Percentiles rank a stretch among this genome's conserved stretches.
phyloP scores from a whole-genome alignment of 2,888 invertebrate species.

The Meiosimyza decipiens region DNA sequence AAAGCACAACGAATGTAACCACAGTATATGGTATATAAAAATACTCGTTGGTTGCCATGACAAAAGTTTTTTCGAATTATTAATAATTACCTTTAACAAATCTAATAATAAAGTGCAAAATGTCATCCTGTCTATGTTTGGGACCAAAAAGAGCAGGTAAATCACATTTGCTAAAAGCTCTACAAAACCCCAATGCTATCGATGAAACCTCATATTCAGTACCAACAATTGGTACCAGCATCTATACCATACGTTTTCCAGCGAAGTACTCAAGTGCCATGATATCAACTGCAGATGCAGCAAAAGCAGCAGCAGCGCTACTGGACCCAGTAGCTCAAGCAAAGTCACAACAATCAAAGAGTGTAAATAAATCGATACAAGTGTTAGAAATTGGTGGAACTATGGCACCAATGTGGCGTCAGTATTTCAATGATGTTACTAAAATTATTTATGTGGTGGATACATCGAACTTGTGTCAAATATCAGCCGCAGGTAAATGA shows the following conservation, averaged over 20 bases:
- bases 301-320: conserved; percentile 35
- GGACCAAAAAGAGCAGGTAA: conserved; percentile 86
- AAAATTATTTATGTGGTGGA: conserved; percentile 86
- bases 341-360: conserved; percentile 59
- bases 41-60: no score
- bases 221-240: conserved; percentile 83
- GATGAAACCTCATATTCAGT: conserved; percentile 83
- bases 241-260: conserved; percentile 74
- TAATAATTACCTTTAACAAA: background rate
- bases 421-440: conserved; percentile 75
- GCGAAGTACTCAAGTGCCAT: conserved; percentile 52
- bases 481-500: conserved; percentile 77
- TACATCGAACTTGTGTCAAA: conserved; percentile 86
- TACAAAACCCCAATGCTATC: conserved; percentile 77
- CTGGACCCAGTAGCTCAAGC: background rate
- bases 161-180: conserved; percentile 79
- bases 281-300: conserved; percentile 32
- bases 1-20: no score
- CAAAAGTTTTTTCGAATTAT: no score
- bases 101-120: background rate
- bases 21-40: no score
- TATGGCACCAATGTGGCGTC: conserved; percentile 85
- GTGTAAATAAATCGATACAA: conserved; percentile 60
- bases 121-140: conserved; percentile 73
- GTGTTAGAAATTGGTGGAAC: conserved; percentile 83